These are phyloP conservation scores for Carposina sasakii DNA, from an alignment of 1,140 invertebrate genomes.

Conservation along the genomic window DNA sequence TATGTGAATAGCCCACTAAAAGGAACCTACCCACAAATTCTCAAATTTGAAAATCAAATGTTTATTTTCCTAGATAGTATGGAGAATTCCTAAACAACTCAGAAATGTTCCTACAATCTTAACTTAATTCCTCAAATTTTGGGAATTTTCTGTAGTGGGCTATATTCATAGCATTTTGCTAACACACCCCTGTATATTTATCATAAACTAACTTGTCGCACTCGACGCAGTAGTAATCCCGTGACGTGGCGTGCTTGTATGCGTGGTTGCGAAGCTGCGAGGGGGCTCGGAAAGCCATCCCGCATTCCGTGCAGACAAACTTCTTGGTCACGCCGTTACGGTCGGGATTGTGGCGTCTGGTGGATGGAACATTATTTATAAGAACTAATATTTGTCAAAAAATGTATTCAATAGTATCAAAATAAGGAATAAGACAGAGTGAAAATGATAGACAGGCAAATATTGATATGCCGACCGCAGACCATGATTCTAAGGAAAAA, in stretches of 20 bases:
- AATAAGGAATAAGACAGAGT: too few species aligned
- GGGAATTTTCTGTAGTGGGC: not conserved
- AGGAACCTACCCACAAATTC: not conserved
- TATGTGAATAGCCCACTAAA: not conserved
- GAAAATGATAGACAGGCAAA: too few species aligned
- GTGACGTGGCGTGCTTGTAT: conserved; percentile 28
- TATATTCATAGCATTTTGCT: not conserved
- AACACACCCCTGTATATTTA: not conserved
- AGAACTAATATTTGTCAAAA: too few species aligned
- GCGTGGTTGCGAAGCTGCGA: conserved; percentile 39
- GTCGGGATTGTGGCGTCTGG: too few species aligned
- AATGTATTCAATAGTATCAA: too few species aligned
- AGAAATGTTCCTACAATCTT: not conserved
- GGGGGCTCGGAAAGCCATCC: conserved; percentile 33
- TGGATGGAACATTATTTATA: too few species aligned
- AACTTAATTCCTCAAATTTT: not conserved
- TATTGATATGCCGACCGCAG: too few species aligned
- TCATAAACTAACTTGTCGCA: conserved; percentile 44
- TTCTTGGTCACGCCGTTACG: too few species aligned
- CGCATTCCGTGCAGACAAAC: conserved; percentile 38
- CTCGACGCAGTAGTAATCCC: conserved; percentile 52
- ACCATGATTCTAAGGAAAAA: too few species aligned
- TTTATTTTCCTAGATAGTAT: not conserved
- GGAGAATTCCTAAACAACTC: not conserved
- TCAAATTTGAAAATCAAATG: not conserved